phyloP scores from a whole-genome alignment of 2,113 vertebrate genomes.

The Orientallactaga bullata region DNA sequence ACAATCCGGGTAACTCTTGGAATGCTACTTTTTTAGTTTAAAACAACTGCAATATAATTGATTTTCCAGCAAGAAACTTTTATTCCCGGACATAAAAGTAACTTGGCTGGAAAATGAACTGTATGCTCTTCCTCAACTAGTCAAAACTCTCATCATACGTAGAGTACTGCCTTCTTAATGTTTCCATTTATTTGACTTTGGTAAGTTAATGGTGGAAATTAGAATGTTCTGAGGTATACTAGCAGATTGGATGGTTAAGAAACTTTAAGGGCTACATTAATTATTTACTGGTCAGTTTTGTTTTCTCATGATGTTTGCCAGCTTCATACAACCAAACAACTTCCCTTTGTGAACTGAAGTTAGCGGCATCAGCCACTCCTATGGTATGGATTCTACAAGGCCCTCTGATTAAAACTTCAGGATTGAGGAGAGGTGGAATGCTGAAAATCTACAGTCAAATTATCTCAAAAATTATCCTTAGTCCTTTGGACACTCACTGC shows the following conservation, averaged over 20 bases:
- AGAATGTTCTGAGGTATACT: background rate
- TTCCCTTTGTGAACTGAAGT: background rate
- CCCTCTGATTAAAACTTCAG: background rate
- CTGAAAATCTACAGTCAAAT: background rate
- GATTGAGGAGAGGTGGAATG: background rate
- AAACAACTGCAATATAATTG: background rate
- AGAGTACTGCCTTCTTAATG: background rate
- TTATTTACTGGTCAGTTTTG: background rate
- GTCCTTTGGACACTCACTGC: background rate
- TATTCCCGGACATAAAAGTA: background rate
- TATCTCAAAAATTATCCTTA: background rate
- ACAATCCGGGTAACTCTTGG: background rate
- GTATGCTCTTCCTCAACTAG: background rate
- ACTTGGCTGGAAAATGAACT: background rate
- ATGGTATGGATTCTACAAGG: background rate
- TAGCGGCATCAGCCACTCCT: background rate
- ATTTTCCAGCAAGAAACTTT: constrained; percentile 23
- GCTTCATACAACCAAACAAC: background rate
- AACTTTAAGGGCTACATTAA: background rate
- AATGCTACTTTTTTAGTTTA: background rate
- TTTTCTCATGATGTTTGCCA: background rate
- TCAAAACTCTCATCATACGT: background rate
- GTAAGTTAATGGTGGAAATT: background rate
- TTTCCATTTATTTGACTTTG: background rate
- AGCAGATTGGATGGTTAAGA: background rate